Evolutionary conservation across 2,797 vertebrate genomes (phyloP).

Genomic region (Hippoglossus hippoglossus): DNA sequence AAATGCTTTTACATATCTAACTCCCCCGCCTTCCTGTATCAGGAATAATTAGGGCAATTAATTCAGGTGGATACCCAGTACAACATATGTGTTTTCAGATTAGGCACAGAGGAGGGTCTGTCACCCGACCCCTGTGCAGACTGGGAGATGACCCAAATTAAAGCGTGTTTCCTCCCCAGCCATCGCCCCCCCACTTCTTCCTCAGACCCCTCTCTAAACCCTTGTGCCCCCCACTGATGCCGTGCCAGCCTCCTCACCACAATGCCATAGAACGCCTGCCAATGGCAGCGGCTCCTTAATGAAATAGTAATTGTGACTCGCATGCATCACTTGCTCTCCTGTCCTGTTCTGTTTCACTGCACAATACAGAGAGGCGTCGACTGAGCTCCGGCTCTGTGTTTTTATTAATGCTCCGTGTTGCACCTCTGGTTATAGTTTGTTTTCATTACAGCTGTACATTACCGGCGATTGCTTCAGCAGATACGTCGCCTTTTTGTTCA

Average conservation of each 20-base stretch:
- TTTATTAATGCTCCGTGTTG: conserved; percentile 69
- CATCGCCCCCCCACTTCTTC: conserved; percentile 44
- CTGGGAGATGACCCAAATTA: conserved; percentile 85
- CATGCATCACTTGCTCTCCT: conserved; percentile 74
- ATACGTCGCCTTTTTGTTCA: conserved; percentile 32
- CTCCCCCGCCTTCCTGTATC: conserved; percentile 52
- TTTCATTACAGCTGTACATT: conserved; percentile 69
- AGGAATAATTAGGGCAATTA: conserved; percentile 87
- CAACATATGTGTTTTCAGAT: conserved; percentile 83
- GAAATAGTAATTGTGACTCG: conserved; percentile 84
- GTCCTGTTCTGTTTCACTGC: conserved; percentile 67
- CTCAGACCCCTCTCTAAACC: conserved; percentile 33
- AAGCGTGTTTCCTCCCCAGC: conserved; percentile 70
- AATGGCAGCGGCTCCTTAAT: conserved; percentile 79
- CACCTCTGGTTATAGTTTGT: conserved; percentile 67
- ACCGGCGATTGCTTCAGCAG: conserved; percentile 45
- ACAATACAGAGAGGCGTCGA: conserved; percentile 53
- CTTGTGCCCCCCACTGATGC: conserved; percentile 52
- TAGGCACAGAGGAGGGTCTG: conserved; percentile 73
- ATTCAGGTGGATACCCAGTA: conserved; percentile 77
- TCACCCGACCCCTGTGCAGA: conserved; percentile 75
- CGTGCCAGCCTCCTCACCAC: conserved; percentile 67
- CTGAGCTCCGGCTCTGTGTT: conserved; percentile 64
- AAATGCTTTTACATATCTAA: conserved; percentile 16
- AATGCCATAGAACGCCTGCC: conserved; percentile 72